These are phyloP conservation scores for Gracilinanus agilis DNA, from an alignment of 2,113 vertebrate species.

Conservation along the genomic window DNA sequence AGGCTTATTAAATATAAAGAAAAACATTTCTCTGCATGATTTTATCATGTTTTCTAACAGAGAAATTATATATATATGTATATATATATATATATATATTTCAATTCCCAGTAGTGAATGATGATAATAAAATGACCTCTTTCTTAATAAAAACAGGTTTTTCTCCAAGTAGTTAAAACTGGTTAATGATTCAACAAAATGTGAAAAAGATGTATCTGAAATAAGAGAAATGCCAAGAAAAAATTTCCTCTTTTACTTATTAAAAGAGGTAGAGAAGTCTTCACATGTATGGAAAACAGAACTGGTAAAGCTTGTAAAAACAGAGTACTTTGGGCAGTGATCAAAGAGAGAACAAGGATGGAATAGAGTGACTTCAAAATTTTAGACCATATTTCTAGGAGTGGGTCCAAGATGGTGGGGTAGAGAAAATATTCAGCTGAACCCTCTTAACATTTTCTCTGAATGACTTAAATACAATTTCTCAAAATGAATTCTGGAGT, in stretches of 20 bases:
- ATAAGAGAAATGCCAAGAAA: neutral
- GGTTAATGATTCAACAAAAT: neutral
- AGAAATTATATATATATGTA: slow-evolving; percentile 66
- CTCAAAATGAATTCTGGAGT: too few relatives aligned
- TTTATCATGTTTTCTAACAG: slow-evolving; percentile 74
- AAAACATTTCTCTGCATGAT: slow-evolving; percentile 49
- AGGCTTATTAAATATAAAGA: neutral
- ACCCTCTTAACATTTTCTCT: neutral
- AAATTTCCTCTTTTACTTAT: neutral
- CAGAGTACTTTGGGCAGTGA: neutral
- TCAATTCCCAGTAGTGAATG: slow-evolving; percentile 67
- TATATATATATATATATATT: too few relatives aligned
- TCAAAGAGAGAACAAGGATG: slow-evolving; percentile 13
- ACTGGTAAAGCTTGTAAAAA: neutral
- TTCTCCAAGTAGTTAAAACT: slow-evolving; percentile 20
- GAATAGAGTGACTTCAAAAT: slow-evolving; percentile 14
- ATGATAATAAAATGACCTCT: slow-evolving; percentile 65
- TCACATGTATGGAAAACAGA: neutral
- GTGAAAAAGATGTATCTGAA: slow-evolving; percentile 40
- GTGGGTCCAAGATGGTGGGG: neutral
- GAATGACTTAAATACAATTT: neutral
- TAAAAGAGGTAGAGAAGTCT: neutral
- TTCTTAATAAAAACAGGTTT: slow-evolving; percentile 62
- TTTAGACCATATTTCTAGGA: neutral
- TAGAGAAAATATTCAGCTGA: neutral